phyloP scores from a whole-genome alignment of 2,113 vertebrate genomes.

The Nibea albiflora region DNA sequence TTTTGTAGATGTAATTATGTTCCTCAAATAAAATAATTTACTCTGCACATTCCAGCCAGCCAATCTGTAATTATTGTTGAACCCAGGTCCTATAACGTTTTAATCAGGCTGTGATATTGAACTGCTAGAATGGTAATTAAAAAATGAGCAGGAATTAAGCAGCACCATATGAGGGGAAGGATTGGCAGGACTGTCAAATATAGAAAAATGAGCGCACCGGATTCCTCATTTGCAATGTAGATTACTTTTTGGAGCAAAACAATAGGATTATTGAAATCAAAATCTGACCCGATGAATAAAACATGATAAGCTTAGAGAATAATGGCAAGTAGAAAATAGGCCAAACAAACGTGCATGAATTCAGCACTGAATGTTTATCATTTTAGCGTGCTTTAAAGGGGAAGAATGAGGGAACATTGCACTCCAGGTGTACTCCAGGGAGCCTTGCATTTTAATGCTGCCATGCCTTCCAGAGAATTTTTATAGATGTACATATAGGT shows the following conservation, averaged over 20 bases:
- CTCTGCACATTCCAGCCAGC: slow-evolving; percentile 54
- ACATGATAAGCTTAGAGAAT: slow-evolving; percentile 61
- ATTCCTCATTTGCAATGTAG: slow-evolving; percentile 68
- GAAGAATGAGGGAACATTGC: slow-evolving; percentile 21
- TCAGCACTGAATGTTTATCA: slow-evolving; percentile 55
- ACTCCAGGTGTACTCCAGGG: slow-evolving; percentile 58
- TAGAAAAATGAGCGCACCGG: slow-evolving; percentile 32
- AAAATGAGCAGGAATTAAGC: slow-evolving; percentile 71
- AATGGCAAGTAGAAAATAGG: slow-evolving; percentile 52
- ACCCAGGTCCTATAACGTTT: slow-evolving; percentile 68
- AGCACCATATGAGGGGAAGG: slow-evolving; percentile 21
- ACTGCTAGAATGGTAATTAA: slow-evolving; percentile 72
- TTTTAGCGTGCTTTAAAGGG: slow-evolving; percentile 20
- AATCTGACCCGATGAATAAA: slow-evolving; percentile 75
- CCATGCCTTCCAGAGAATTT: slow-evolving; percentile 28
- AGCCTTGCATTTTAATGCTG: slow-evolving; percentile 50
- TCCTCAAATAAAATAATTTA: slow-evolving; percentile 76
- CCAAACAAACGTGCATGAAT: slow-evolving; percentile 50
- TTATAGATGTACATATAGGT: neutral
- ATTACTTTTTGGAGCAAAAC: slow-evolving; percentile 71
- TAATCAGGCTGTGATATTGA: slow-evolving; percentile 77
- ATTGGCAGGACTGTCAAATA: slow-evolving; percentile 67
- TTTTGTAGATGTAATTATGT: slow-evolving; percentile 72
- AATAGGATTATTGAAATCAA: slow-evolving; percentile 72
- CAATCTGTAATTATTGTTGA: slow-evolving; percentile 68